Evolutionary conservation across 1,140 invertebrate species (phyloP).

Genomic region (Phenacoccus solenopsis): DNA sequence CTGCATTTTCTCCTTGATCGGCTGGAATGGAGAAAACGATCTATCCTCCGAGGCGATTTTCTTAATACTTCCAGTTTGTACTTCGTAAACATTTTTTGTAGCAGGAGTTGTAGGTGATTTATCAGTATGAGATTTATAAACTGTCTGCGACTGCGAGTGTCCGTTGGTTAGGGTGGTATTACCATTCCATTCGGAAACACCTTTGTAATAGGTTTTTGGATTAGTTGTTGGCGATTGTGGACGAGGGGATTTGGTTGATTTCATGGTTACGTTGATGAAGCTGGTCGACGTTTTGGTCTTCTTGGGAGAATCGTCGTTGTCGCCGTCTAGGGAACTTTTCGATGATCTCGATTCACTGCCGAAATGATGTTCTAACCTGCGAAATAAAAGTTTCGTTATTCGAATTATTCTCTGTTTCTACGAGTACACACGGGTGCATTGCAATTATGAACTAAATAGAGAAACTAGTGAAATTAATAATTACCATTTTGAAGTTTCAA

Average conservation of each 20-base stretch:
- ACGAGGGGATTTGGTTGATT: constrained; percentile 42
- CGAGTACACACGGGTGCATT: too few species aligned
- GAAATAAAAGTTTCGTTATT: background rate
- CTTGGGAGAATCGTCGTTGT: background rate
- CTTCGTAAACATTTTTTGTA: constrained; percentile 3
- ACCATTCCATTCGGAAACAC: constrained; percentile 57
- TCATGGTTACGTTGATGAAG: constrained; percentile 66
- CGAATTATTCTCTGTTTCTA: too few species aligned
- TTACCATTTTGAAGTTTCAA: background rate
- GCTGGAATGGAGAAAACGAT: background rate
- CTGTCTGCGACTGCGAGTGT: background rate
- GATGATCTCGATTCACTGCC: constrained; percentile 70
- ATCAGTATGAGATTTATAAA: too few species aligned
- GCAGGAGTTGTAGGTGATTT: background rate
- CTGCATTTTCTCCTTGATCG: background rate
- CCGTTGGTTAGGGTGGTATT: background rate
- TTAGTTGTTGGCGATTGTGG: constrained; percentile 26
- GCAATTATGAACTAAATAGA: too few species aligned
- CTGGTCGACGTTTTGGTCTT: constrained; percentile 41
- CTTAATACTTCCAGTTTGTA: background rate
- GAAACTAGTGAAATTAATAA: too few species aligned
- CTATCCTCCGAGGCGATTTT: background rate
- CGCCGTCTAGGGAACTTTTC: constrained; percentile 44
- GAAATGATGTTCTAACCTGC: constrained; percentile 76
- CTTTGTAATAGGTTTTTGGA: constrained; percentile 42